Base-by-base conservation (phyloP, 2,113 vertebrate species). In the Corvus moneduloides region DNA sequence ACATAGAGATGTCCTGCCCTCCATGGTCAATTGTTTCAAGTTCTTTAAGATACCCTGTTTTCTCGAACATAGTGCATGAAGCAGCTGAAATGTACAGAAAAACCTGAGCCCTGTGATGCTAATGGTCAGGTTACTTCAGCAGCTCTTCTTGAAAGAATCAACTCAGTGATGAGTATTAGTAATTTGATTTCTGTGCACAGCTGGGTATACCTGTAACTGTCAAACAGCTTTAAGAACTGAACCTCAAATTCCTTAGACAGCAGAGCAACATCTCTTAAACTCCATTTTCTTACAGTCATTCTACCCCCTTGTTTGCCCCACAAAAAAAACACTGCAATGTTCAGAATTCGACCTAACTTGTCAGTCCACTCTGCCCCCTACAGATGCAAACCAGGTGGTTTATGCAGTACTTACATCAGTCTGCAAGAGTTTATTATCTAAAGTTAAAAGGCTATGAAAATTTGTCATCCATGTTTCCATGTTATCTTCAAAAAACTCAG, bases 381-480 rank as follows among this genome's bases (percentile, higher is more conserved):
- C 16, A 87, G n/a, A 84, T 30, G 35, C 11, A 69, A 90, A 77
- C 19, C 52, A 84, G 46, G 52, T 68, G 21, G 66, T 62, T 96
- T 71, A 88, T 43, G 41, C 16, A 83, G 48, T 94, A 98, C 99
- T 98, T 97, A 99, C 99, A 97, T 99, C 98, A 52, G 99, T 99
- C 96, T 99, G 99, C 89, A 99, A 94, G 79, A 99, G 99, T 93
- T 99, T 99, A 94, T 99, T 99, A 98, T 99, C 99, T 97, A 99
- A 97, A 84, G 99, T 99, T 95, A 99, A 97, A 44, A 99, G 98
- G 72, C 97, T 99, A 73, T 99, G 99, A 90, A 99, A 99, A 97
- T 99, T 99, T 24, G 99, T 99, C 99, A 99, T 99, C 99, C 99
- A 99, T 3, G 99, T 99, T 97, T 99, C 99, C 99, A 99, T 99